Evolutionary conservation across 2,113 vertebrate genomes (phyloP).

Genomic region (Megalops atlanticus): DNA sequence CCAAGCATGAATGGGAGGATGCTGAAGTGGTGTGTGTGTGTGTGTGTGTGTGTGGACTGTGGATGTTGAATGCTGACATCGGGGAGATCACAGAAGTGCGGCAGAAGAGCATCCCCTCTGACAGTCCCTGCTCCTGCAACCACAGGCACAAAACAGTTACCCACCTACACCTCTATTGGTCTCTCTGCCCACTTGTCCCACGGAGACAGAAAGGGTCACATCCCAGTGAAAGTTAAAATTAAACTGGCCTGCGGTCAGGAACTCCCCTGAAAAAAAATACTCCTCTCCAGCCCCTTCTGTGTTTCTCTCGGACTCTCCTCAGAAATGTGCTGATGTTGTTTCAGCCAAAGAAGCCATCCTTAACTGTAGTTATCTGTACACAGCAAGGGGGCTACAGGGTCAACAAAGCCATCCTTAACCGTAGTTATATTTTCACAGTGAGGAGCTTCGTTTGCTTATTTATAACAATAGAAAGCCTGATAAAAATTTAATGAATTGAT

Average conservation of each 20-base stretch:
- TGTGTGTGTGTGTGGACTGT: background rate
- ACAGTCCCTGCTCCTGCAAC: too few species aligned
- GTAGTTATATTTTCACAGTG: too few species aligned
- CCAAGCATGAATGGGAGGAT: background rate
- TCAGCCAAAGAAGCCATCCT: background rate
- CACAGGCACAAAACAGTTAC: too few species aligned
- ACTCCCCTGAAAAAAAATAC: background rate
- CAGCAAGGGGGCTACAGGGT: too few species aligned
- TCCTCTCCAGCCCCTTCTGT: background rate
- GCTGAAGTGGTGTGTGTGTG: background rate
- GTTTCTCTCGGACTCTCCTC: background rate
- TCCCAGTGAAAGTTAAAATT: background rate
- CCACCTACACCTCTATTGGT: background rate
- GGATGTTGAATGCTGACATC: constrained; percentile 12
- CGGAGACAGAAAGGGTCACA: too few species aligned
- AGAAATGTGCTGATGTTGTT: background rate
- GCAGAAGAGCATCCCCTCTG: background rate
- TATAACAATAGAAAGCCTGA: background rate
- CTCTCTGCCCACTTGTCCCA: background rate
- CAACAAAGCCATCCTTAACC: too few species aligned
- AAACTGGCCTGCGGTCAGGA: background rate
- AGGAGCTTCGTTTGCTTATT: background rate
- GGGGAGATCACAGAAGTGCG: constrained; percentile 11
- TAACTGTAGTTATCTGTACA: too few species aligned
- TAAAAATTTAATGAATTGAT: background rate